These are phyloP conservation scores for Halocaridina rubra DNA, from an alignment of 2,888 invertebrate species.

Conservation along the genomic window DNA sequence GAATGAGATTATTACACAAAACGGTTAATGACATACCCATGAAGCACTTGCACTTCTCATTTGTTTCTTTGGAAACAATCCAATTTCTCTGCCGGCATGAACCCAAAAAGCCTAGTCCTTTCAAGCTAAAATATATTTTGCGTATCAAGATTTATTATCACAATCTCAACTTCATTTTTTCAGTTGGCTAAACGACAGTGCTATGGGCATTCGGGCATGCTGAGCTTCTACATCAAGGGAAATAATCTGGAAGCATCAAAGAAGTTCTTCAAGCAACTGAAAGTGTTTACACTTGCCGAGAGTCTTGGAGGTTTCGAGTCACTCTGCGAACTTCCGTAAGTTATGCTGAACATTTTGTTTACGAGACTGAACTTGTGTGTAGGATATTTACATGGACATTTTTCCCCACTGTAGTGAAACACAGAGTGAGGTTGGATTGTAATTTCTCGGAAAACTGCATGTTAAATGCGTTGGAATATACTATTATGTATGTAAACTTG, in stretches of 20 bases:
- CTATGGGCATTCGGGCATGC: conserved; percentile 90
- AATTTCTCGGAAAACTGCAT: background rate
- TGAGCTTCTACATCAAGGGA: conserved; percentile 88
- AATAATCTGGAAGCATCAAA: conserved; percentile 76
- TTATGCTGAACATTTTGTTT: too few relatives aligned
- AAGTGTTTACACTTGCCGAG: conserved; percentile 89
- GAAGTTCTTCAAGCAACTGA: conserved; percentile 79
- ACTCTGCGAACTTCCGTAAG: conserved; percentile 92
- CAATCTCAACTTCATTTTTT: background rate
- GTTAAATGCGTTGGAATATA: background rate
- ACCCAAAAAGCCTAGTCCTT: too few relatives aligned
- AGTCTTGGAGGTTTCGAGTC: conserved; percentile 96
- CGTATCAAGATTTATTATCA: background rate
- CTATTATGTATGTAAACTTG: background rate
- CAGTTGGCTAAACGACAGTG: conserved; percentile 81
- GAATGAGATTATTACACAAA: too few relatives aligned
- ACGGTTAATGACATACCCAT: too few relatives aligned
- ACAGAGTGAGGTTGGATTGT: background rate
- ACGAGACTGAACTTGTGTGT: too few relatives aligned
- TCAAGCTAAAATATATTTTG: background rate
- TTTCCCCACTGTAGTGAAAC: background rate
- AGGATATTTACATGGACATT: background rate
- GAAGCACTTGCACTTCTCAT: too few relatives aligned
- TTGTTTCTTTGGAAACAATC: too few relatives aligned
- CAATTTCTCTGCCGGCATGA: too few relatives aligned